Percentiles rank a stretch among this genome's conserved stretches.
phyloP scores from a whole-genome alignment of 2,797 vertebrate genomes.

The Catamblyrhynchus diadema region DNA sequence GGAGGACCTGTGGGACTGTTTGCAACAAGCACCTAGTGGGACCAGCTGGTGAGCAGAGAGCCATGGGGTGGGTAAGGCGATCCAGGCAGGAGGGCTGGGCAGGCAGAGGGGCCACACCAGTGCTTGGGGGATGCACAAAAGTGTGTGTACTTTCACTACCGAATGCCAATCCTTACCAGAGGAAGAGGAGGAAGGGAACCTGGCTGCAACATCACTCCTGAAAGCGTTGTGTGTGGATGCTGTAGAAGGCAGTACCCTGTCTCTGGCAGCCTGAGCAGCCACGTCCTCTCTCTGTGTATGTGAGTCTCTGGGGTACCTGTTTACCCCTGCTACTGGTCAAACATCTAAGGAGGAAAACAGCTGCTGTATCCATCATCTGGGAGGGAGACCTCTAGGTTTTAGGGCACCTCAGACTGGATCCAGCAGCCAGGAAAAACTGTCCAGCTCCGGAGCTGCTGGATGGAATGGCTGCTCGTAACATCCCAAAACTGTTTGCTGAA shows the following conservation, averaged over 20 bases:
- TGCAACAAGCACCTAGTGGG: not conserved
- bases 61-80: not conserved
- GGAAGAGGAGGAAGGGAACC: not conserved
- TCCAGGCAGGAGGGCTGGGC: not conserved
- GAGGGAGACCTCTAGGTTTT: not conserved
- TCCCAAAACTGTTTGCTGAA: not conserved
- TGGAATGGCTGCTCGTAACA: not conserved
- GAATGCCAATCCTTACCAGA: not conserved
- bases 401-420: not conserved
- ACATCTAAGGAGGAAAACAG: not conserved
- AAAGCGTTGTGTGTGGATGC: accelerated
- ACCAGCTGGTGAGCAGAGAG: not conserved
- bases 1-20: not conserved
- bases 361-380: accelerated
- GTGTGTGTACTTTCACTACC: accelerated
- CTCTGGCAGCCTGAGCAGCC: not conserved
- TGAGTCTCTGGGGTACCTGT: too few relatives aligned
- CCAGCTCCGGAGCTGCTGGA: not conserved
- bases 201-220: not conserved
- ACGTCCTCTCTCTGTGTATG: accelerated
- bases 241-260: not conserved
- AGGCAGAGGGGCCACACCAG: accelerated
- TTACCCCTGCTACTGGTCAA: not conserved
- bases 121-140: not conserved
- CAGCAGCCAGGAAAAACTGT: not conserved